Percentiles rank a stretch among this genome's conserved stretches.
These are phyloP conservation scores for Drosophila tripunctata DNA, from an alignment of 2,888 invertebrate genomes.

Conservation along the genomic window DNA sequence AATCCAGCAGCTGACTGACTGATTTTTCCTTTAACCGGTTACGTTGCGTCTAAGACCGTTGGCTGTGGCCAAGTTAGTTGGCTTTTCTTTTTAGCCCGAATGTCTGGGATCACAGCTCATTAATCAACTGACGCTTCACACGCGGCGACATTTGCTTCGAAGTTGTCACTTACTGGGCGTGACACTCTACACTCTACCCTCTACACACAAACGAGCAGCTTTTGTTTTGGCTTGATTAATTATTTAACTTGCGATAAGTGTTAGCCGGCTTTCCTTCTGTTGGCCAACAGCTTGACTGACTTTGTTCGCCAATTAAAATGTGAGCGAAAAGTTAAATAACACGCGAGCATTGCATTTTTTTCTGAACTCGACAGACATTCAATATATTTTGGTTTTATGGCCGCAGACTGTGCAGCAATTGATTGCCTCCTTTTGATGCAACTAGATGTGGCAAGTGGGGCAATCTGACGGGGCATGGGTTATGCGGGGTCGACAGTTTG, in stretches of 20 bases:
- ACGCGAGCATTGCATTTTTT: constrained; percentile 50
- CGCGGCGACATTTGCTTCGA: constrained; percentile 57
- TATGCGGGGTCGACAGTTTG: constrained; percentile 28
- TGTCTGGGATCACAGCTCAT: constrained; percentile 64
- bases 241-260: constrained; percentile 67
- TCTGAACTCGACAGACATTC: constrained; percentile 17
- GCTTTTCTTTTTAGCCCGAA: neutral
- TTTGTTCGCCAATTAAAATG: constrained; percentile 61
- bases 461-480: neutral
- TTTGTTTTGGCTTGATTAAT: constrained; percentile 72
- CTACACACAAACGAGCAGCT: constrained; percentile 27
- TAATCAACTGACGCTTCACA: constrained; percentile 66
- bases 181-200: constrained; percentile 32
- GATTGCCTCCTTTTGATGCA: constrained; percentile 48
- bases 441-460: neutral
- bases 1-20: constrained; percentile 56
- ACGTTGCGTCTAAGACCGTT: constrained; percentile 21
- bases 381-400: constrained; percentile 33
- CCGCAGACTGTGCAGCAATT: constrained; percentile 38
- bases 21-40: constrained; percentile 52
- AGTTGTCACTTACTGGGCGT: constrained; percentile 71
- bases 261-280: neutral
- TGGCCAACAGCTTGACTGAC: neutral
- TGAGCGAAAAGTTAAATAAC: constrained; percentile 53
- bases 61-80: constrained; percentile 22